A percentile compares a stretch with the other conserved stretches of the same genome.
Conservation (phyloP, 2,888 invertebrate species). For the Melolontha melolontha region DNA sequence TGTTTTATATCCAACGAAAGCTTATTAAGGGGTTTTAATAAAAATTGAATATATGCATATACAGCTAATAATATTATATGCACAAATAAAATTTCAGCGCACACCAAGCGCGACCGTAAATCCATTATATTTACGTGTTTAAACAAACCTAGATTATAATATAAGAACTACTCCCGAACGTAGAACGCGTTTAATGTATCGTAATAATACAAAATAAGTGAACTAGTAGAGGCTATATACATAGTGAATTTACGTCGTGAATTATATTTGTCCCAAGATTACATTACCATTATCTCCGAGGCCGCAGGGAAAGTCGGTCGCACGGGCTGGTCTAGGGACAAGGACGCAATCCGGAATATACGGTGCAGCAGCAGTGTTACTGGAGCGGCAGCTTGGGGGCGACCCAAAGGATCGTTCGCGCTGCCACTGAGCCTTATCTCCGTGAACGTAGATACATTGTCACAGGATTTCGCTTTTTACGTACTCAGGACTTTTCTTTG, state of each 20-base stretch:
- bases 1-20: too few species aligned
- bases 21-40: too few species aligned
- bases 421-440: slow-evolving; percentile 47
- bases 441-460: slow-evolving; percentile 50
- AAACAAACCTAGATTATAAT: neutral
- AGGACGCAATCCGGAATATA: slow-evolving; percentile 47
- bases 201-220: slow-evolving; percentile 59
- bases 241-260: slow-evolving; percentile 59
- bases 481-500: slow-evolving; percentile 42
- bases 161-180: slow-evolving; percentile 12
- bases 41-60: too few species aligned
- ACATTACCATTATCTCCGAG: slow-evolving; percentile 62
- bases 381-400: slow-evolving; percentile 44
- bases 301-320: slow-evolving; percentile 53
- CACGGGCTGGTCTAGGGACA: slow-evolving; percentile 37
- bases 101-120: too few species aligned
- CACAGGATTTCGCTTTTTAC: slow-evolving; percentile 49
- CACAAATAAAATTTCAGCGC: too few species aligned
- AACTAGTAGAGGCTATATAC: slow-evolving; percentile 48
- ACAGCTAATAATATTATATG: too few species aligned
- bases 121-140: too few species aligned
- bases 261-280: slow-evolving; percentile 65
- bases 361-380: slow-evolving; percentile 25
- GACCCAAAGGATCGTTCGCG: slow-evolving; percentile 32
- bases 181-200: slow-evolving; percentile 54